phyloP scores from a whole-genome alignment of 2,888 invertebrate species.

The Drosophila diplacantha region DNA sequence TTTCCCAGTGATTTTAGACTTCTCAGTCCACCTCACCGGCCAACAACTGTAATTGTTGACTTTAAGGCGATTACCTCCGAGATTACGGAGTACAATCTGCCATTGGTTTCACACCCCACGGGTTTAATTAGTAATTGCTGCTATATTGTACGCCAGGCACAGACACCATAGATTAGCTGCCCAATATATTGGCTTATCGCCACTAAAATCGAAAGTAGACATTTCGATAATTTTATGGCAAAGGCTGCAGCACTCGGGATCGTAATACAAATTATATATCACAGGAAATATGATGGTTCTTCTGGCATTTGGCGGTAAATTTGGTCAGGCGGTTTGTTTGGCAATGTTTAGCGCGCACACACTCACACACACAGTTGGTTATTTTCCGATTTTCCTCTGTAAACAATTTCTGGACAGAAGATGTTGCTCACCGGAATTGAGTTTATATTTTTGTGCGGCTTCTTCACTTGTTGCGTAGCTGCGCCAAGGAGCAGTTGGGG shows the following conservation, averaged over 20 bases:
- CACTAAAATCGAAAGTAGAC: slow-evolving; percentile 14
- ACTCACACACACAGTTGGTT: background rate
- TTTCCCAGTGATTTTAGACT: slow-evolving; percentile 2
- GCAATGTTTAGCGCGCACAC: slow-evolving; percentile 9
- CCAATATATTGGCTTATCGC: slow-evolving; percentile 19
- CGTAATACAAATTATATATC: slow-evolving; percentile 1
- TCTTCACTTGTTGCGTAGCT: slow-evolving; percentile 14
- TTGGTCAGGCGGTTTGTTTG: slow-evolving; percentile 9
- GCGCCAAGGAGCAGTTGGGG: background rate
- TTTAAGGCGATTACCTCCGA: slow-evolving; percentile 12
- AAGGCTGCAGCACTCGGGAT: slow-evolving; percentile 1
- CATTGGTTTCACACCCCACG: slow-evolving; percentile 21
- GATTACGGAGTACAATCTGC: slow-evolving; percentile 21
- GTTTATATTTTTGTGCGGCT: background rate
- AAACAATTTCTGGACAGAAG: slow-evolving; percentile 5
- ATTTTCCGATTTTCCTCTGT: slow-evolving; percentile 11
- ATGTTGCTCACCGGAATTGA: slow-evolving; percentile 8
- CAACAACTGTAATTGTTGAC: background rate
- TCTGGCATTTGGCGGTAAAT: slow-evolving; percentile 12
- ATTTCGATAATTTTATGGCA: slow-evolving; percentile 9
- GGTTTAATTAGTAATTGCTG: slow-evolving; percentile 23
- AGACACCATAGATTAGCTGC: slow-evolving; percentile 18
- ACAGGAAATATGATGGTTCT: slow-evolving; percentile 17
- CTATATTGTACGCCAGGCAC: slow-evolving; percentile 1
- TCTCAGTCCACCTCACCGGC: slow-evolving; percentile 1